phyloP scores from a whole-genome alignment of 2,113 vertebrate species.

The Kryptolebias marmoratus region DNA sequence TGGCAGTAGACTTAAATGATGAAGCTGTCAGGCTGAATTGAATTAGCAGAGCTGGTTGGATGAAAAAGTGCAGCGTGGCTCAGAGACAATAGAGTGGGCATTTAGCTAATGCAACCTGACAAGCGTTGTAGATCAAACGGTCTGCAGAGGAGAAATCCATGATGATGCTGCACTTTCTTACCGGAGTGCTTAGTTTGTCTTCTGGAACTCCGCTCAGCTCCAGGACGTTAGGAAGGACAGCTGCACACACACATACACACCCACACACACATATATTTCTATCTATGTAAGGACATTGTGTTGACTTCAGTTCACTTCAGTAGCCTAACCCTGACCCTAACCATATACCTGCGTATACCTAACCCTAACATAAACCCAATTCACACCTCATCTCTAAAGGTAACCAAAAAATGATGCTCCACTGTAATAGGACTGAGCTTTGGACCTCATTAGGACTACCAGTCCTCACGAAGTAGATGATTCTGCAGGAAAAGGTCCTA shows the following conservation, averaged over 20 bases:
- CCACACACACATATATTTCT: neutral
- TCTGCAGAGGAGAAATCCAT: slow-evolving; percentile 37
- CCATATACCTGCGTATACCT: too few species aligned
- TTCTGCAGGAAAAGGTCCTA: too few species aligned
- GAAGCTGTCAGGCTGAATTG: neutral
- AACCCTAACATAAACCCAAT: too few species aligned
- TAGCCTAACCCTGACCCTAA: too few species aligned
- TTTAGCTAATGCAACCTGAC: slow-evolving; percentile 71
- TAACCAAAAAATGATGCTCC: too few species aligned
- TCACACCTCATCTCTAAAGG: too few species aligned
- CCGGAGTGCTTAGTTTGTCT: slow-evolving; percentile 48
- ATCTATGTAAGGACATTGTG: too few species aligned
- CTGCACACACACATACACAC: slow-evolving; percentile 20
- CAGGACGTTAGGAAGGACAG: slow-evolving; percentile 34
- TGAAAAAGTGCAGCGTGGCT: slow-evolving; percentile 36
- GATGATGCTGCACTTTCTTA: slow-evolving; percentile 68
- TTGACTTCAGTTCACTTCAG: too few species aligned
- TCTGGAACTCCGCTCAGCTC: slow-evolving; percentile 42
- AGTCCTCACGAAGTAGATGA: too few species aligned
- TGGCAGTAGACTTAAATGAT: neutral
- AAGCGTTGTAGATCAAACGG: slow-evolving; percentile 37
- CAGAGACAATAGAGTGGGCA: slow-evolving; percentile 39
- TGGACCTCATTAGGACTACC: too few species aligned
- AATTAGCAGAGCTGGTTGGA: slow-evolving; percentile 40
- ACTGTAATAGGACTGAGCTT: too few species aligned